Base-by-base conservation (phyloP, 1,140 invertebrate genomes). In the Branchinecta lindahli region DNA sequence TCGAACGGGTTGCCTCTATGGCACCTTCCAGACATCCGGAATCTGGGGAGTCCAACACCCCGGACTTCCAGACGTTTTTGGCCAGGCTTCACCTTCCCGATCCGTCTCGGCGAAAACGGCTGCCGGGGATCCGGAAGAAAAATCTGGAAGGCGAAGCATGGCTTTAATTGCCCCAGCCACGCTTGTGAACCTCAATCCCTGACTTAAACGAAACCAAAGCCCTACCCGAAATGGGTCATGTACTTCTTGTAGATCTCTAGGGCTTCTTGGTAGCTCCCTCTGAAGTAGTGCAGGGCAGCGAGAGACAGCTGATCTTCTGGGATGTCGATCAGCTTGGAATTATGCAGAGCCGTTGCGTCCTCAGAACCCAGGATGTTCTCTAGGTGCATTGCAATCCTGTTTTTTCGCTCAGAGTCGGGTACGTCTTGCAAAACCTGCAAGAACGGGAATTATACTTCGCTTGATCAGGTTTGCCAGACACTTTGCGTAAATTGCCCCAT, bases 221-320 rank as follows among this genome's bases (percentile, higher is more conserved):
- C 74, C 75, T 77, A 91, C 89, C 90, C 52, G 18, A 61, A 61
- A 61, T 61, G 52, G 12, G 18, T 15, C 52, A 20, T 15, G 18
- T 15, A 12, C 12, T 61, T 85, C 79, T 99, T 99, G 77, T 99
- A 99, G 74, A 98, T 94, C 80, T 99, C 96, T 74, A 98, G 98
- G 33, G 96, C 94, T 80, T 98, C 96, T 80, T 98, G 94, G 79
- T 97, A 98, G 78, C 98, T 94, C 47, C 89, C 88, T 47, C 94
- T 83, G 66, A 98, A 82, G 78, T 96, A 99, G 79, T 99, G 94
- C 75, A 99, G 93, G 0, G 95, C 92, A 5, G 96, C 96, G 47
- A 98, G 80, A 74, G 92, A 94, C 8, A 99, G 81, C 79, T 98
- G 94, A 81, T 98, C 95, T 80, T 98, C 92, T 10, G 93, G 84